Evolutionary conservation across 2,888 invertebrate species (phyloP).

Genomic region (Xestia xanthographa): DNA sequence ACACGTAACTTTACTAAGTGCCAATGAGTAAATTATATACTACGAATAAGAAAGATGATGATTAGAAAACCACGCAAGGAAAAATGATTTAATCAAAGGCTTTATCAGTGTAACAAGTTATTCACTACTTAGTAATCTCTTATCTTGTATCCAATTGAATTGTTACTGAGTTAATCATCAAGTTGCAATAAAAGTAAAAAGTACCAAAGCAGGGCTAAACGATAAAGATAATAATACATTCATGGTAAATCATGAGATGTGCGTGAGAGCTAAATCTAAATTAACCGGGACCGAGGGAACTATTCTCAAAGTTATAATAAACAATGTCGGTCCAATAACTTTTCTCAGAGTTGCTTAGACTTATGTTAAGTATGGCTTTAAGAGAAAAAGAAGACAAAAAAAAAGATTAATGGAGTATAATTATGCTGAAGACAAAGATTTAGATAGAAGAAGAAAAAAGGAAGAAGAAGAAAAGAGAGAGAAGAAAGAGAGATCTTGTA

Average conservation of each 20-base stretch:
- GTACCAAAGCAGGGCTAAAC: slow-evolving; percentile 9
- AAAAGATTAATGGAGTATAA: background rate
- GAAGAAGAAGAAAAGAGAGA: too few relatives aligned
- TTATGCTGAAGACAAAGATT: background rate
- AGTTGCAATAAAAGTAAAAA: slow-evolving; percentile 5
- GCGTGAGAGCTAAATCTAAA: slow-evolving; percentile 41
- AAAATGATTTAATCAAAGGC: background rate
- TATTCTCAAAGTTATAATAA: slow-evolving; percentile 30
- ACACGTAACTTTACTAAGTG: background rate
- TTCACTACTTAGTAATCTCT: background rate
- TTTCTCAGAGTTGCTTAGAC: background rate
- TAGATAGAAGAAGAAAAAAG: too few relatives aligned
- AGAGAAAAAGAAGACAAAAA: background rate
- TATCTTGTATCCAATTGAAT: background rate
- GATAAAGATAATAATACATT: slow-evolving; percentile 39
- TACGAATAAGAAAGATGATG: background rate
- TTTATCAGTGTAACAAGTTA: background rate
- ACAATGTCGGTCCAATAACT: background rate
- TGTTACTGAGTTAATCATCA: background rate
- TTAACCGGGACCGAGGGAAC: slow-evolving; percentile 4
- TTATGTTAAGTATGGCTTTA: background rate
- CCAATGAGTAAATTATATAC: background rate
- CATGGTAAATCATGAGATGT: slow-evolving; percentile 24
- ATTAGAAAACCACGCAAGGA: background rate
- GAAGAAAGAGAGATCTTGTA: too few relatives aligned